Base-by-base conservation (phyloP, 2,888 invertebrate genomes). In the Dasysyrphus tricinctus region DNA sequence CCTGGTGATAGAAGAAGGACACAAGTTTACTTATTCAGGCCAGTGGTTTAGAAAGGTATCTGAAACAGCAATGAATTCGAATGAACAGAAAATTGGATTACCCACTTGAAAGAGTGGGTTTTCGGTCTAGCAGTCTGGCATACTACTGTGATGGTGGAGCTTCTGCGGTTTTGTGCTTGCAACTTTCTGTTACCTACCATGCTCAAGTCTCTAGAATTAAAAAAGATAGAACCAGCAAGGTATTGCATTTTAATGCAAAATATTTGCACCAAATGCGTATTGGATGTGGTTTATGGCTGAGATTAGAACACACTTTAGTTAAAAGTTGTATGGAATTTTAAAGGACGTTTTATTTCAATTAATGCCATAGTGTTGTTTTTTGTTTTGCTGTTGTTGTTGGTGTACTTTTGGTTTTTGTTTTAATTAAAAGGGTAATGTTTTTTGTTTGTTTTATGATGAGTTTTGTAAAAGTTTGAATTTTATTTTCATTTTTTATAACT, bases 71-170 rank as follows among this genome's bases (percentile, higher is more conserved):
- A 83, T 82, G 87, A 82, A 87, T 87, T 83, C 69, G 61, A 87
- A 83, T 87, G 79, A 87, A 87, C 83, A 87, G 72, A 67, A 83
- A 87, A 87, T 87, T 87, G 83, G 83, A 87, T 87, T 87, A 87
- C 29, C 42, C 37, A 75, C 79, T 79, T 86, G 77, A 70, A 42
- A 56, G 57, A 44, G 56, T n/a, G n/a, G 49, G 42, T 16, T 24
- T 51, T 12, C 9, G 44, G 69, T 65, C 65, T 65, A 39, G 39
- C 6, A 12, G 44, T 56, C 39, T 65, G 24, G 72, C 65, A 65
- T 54, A 61, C 74, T 67, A n/a, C n/a, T n/a, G n/a, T n/a, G 14
- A 54, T 54, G 54, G 54, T 69, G n/a, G 34, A 72, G 65, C 65
- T 77, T 34, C 54, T 82, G 78, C 47, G 80, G 76, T 72, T 69